A percentile compares a stretch with the other conserved stretches of the same genome.
Conservation (phyloP, 2,113 vertebrate genomes). For the Ictalurus punctatus region DNA sequence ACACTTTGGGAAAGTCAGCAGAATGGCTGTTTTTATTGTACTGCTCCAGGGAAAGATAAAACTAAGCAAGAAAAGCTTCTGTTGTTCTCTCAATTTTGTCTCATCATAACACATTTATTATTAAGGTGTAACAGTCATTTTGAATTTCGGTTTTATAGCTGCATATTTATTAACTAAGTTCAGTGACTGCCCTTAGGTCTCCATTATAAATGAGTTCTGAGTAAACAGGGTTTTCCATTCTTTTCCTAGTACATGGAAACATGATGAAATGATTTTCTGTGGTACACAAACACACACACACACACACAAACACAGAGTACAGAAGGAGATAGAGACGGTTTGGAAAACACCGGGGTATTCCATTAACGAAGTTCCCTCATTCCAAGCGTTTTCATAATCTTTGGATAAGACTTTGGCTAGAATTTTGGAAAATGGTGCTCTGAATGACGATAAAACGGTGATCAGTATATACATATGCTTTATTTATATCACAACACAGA, state of each 20-base stretch:
- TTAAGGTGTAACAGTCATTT: neutral
- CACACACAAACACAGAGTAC: neutral
- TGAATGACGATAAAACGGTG: neutral
- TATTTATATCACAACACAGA: neutral
- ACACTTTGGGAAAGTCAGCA: neutral
- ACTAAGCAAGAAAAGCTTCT: neutral
- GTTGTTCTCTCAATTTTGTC: neutral
- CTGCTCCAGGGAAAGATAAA: neutral
- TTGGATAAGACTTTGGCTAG: neutral
- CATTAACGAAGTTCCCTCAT: neutral
- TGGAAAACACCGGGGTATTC: neutral
- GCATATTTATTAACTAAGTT: neutral
- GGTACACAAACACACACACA: neutral
- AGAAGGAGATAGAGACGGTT: neutral
- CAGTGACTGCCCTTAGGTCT: neutral
- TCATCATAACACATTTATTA: neutral
- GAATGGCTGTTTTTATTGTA: neutral
- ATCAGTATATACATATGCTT: neutral
- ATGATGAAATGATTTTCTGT: neutral
- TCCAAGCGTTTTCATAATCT: neutral
- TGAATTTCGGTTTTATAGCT: neutral
- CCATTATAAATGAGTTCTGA: neutral
- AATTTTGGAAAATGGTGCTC: neutral
- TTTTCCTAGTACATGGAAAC: neutral
- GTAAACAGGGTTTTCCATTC: neutral